Conservation (phyloP, 2,113 vertebrate species). For the Callionymus lyra region DNA sequence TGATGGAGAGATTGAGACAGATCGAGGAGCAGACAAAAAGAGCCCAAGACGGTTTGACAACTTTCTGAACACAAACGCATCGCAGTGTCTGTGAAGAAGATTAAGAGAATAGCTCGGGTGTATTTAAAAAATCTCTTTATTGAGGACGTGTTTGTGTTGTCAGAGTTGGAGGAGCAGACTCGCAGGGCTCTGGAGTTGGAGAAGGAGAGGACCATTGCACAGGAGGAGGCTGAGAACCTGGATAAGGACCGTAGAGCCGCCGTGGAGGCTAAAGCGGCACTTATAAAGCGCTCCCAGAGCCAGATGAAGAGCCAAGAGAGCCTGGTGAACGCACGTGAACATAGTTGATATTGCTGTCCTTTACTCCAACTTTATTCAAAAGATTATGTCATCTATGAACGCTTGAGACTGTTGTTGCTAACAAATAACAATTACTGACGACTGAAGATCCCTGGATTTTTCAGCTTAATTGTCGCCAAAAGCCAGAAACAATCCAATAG, state of each 20-base stretch:
- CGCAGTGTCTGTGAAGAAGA: slow-evolving; percentile 14
- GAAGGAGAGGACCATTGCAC: slow-evolving; percentile 80
- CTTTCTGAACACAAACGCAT: slow-evolving; percentile 38
- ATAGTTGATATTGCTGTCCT: no score
- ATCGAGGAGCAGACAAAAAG: slow-evolving; percentile 95
- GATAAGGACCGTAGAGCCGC: slow-evolving; percentile 80
- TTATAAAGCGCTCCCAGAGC: slow-evolving; percentile 77
- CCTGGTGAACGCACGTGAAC: slow-evolving; percentile 63
- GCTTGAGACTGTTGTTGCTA: no score
- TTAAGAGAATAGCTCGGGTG: slow-evolving; percentile 3
- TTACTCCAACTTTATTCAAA: no score
- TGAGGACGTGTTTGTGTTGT: slow-evolving; percentile 7
- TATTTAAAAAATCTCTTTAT: slow-evolving; percentile 3
- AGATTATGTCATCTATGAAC: no score
- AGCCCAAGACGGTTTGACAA: slow-evolving; percentile 83
- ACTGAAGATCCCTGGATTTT: no score
- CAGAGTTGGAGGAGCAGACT: slow-evolving; percentile 95
- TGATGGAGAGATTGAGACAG: slow-evolving; percentile 86
- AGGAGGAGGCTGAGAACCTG: slow-evolving; percentile 86
- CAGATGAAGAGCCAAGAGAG: slow-evolving; percentile 88
- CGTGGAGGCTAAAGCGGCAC: slow-evolving; percentile 82
- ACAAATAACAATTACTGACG: no score
- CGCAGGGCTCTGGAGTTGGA: slow-evolving; percentile 84
- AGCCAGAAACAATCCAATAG: no score
- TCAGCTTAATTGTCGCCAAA: no score